Percentiles rank a stretch among this genome's conserved stretches.
Evolutionary conservation across 2,888 invertebrate species (phyloP).

Genomic region (Lottia scabra): DNA sequence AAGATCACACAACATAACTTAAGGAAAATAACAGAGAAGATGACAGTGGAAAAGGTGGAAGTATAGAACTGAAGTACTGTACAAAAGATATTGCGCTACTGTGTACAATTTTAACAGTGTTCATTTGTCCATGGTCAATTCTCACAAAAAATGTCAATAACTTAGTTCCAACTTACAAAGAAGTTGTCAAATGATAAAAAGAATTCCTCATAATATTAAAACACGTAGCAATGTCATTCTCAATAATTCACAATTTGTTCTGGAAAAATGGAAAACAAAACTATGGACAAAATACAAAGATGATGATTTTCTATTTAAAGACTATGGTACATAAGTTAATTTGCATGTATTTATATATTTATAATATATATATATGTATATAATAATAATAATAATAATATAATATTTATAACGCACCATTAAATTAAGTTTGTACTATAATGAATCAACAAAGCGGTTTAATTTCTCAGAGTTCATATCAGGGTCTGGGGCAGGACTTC

Average conservation of each 20-base stretch:
- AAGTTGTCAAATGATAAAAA: neutral
- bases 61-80: neutral
- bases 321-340: constrained; percentile 21
- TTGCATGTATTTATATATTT: constrained; percentile 16
- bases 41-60: too few species aligned
- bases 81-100: neutral
- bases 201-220: too few species aligned
- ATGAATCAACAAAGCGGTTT: constrained; percentile 88
- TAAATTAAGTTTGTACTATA: constrained; percentile 44
- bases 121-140: constrained; percentile 6
- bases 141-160: neutral
- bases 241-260: constrained; percentile 37
- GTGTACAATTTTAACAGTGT: constrained; percentile 2
- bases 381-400: constrained; percentile 28
- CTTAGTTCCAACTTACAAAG: neutral
- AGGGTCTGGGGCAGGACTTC: constrained; percentile 57
- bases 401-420: constrained; percentile 18
- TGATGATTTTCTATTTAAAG: constrained; percentile 20
- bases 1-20: too few species aligned
- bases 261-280: constrained; percentile 30
- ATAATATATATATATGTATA: constrained; percentile 23
- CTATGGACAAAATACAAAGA: constrained; percentile 22
- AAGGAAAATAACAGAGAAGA: too few species aligned
- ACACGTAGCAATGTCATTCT: too few species aligned
- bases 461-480: constrained; percentile 87